These are phyloP conservation scores for Eupithecia vulgata DNA, from an alignment of 2,888 invertebrate species.

Conservation along the genomic window DNA sequence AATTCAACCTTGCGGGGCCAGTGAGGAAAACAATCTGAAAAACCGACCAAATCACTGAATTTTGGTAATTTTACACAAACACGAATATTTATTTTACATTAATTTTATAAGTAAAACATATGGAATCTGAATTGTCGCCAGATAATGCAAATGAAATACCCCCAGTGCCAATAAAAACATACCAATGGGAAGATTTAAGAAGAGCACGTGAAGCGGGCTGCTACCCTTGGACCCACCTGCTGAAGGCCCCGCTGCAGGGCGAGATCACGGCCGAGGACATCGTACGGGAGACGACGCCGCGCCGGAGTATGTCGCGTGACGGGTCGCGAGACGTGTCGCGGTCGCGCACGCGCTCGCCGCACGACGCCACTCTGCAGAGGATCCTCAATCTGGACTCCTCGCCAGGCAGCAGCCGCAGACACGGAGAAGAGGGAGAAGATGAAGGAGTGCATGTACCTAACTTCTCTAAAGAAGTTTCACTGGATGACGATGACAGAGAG, in stretches of 20 bases:
- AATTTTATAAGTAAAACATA: constrained; percentile 70
- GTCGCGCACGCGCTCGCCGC: constrained; percentile 76
- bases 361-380: constrained; percentile 67
- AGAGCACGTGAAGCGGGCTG: constrained; percentile 88
- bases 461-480: constrained; percentile 78
- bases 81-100: constrained; percentile 35
- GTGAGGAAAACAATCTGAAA: constrained; percentile 53
- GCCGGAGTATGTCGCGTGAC: constrained; percentile 80
- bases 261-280: constrained; percentile 81
- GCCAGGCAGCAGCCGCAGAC: constrained; percentile 79
- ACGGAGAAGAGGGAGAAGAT: constrained; percentile 77
- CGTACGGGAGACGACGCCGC: constrained; percentile 74
- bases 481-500: constrained; percentile 78
- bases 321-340: constrained; percentile 72
- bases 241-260: constrained; percentile 85
- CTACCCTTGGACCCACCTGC: constrained; percentile 92
- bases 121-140: constrained; percentile 83
- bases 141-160: constrained; percentile 82
- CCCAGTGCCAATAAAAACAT: constrained; percentile 89
- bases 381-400: constrained; percentile 79
- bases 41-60: constrained; percentile 37
- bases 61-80: constrained; percentile 25
- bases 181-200: constrained; percentile 91
- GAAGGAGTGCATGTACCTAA: constrained; percentile 78
- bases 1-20: constrained; percentile 70